Evolutionary conservation across 1,140 invertebrate species (phyloP).

Genomic region (Lepidurus packardi): DNA sequence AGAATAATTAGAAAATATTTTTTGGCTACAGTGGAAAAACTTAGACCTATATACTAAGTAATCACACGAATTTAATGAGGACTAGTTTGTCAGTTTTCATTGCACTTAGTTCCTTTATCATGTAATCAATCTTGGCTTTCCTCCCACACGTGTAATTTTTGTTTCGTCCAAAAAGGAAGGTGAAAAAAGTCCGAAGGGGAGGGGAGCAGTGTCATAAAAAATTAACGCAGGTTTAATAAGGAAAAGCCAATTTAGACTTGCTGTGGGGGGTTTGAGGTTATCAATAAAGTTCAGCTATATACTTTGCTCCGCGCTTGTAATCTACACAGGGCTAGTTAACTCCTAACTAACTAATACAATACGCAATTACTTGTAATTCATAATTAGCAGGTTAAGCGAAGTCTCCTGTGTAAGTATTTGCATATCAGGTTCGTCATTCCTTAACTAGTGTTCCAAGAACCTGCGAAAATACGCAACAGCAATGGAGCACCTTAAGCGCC

Average conservation of each 20-base stretch:
- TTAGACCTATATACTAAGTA: not conserved
- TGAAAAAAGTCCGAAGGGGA: not conserved
- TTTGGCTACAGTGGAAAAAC: too few species aligned
- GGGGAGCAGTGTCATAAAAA: not conserved
- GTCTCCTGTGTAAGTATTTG: too few species aligned
- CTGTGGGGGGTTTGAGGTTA: not conserved
- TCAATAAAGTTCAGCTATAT: not conserved
- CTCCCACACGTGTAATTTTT: not conserved
- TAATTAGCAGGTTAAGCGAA: too few species aligned
- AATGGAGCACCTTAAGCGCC: too few species aligned
- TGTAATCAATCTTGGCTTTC: constrained; percentile 5
- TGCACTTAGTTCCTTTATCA: constrained; percentile 1
- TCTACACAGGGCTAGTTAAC: too few species aligned
- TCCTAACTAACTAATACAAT: too few species aligned
- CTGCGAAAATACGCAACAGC: too few species aligned
- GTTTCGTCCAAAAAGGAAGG: not conserved
- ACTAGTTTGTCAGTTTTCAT: not conserved
- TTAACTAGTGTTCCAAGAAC: too few species aligned
- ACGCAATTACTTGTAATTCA: too few species aligned
- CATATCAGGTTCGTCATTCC: too few species aligned
- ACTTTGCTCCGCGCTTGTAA: too few species aligned
- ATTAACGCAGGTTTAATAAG: not conserved
- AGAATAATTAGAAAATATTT: too few species aligned
- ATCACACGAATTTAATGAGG: not conserved
- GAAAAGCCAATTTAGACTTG: constrained; percentile 2